Percentiles rank a stretch among this genome's conserved stretches.
phyloP scores from a whole-genome alignment of 2,888 invertebrate species.

The Himalopsyche anomala region DNA sequence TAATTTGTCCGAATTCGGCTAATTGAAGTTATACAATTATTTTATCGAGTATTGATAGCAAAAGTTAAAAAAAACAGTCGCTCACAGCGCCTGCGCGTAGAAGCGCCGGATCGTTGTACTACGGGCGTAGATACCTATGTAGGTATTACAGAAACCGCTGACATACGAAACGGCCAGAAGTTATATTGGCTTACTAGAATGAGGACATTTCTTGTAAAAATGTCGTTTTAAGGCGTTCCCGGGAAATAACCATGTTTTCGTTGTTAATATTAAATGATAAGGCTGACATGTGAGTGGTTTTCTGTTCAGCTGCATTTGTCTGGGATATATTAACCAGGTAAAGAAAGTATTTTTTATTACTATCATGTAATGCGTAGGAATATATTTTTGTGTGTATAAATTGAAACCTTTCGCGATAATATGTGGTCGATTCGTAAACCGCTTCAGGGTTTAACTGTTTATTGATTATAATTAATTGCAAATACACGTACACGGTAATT shows the following conservation, averaged over 20 bases:
- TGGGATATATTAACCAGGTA: slow-evolving; percentile 15
- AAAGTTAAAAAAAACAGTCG: background rate
- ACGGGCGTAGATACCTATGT: background rate
- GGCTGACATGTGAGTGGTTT: background rate
- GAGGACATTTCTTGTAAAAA: slow-evolving; percentile 11
- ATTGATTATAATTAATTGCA: background rate
- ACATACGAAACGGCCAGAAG: slow-evolving; percentile 14
- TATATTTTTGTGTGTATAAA: background rate
- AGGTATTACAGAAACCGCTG: slow-evolving; percentile 27
- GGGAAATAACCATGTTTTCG: slow-evolving; percentile 8
- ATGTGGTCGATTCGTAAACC: background rate
- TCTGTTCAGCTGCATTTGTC: background rate
- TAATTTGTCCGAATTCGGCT: background rate
- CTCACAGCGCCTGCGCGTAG: slow-evolving; percentile 8
- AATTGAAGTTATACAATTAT: background rate
- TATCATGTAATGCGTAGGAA: background rate
- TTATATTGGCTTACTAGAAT: background rate
- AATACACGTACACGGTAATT: background rate
- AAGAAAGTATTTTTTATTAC: background rate
- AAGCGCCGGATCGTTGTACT: background rate
- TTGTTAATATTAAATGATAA: slow-evolving; percentile 13
- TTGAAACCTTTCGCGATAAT: background rate
- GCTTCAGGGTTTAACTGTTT: background rate
- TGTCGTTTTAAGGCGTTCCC: slow-evolving; percentile 2
- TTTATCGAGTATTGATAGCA: slow-evolving; percentile 21